A percentile compares a stretch with the other conserved stretches of the same genome.
phyloP scores from a whole-genome alignment of 2,113 vertebrate species.

The Carlito syrichta region DNA sequence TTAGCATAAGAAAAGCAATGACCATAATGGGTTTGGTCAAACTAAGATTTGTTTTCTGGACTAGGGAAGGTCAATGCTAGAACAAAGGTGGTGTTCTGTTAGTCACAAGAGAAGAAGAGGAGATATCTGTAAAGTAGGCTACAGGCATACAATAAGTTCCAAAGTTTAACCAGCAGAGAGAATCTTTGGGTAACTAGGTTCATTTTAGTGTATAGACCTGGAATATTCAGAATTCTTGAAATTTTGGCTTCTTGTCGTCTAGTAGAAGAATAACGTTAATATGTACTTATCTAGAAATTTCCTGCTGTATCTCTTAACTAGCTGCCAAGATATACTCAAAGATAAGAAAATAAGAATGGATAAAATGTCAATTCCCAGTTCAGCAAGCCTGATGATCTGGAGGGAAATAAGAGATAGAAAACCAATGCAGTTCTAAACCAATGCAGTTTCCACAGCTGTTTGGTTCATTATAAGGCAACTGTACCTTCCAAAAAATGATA shows the following conservation, averaged over 20 bases:
- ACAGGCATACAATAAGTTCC: neutral
- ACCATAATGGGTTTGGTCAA: neutral
- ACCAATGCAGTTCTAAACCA: neutral
- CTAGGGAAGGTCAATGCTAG: neutral
- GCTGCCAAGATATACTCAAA: neutral
- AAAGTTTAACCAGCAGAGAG: neutral
- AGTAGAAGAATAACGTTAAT: neutral
- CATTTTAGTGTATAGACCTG: neutral
- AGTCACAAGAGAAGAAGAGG: neutral
- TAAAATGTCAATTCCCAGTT: neutral
- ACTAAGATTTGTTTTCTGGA: neutral
- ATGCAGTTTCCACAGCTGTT: too few relatives aligned
- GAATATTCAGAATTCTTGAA: neutral
- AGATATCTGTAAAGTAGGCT: neutral
- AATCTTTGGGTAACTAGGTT: neutral
- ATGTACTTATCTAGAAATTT: neutral
- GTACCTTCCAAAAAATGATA: neutral
- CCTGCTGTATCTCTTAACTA: neutral
- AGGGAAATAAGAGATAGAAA: slow-evolving; percentile 18
- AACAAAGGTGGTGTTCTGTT: neutral
- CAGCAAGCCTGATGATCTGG: neutral
- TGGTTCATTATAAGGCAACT: neutral
- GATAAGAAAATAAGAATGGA: neutral
- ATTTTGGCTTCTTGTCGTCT: neutral
- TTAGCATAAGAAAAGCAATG: neutral